phyloP scores from a whole-genome alignment of 2,113 vertebrate genomes.

The Cyphomyrus plagiostoma region DNA sequence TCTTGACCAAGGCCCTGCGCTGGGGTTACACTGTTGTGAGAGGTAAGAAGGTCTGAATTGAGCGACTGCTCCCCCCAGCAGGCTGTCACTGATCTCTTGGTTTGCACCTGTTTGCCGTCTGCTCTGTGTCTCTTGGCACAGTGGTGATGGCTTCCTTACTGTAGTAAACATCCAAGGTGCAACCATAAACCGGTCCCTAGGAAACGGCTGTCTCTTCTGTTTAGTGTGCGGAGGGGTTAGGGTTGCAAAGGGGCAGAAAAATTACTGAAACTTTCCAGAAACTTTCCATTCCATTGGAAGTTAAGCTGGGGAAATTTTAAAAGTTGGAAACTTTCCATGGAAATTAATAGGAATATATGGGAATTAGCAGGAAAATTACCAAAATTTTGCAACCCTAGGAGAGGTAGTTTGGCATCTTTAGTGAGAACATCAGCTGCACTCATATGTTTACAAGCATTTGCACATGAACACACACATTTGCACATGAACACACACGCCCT shows the following conservation, averaged over 20 bases:
- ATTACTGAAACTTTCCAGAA: too few relatives aligned
- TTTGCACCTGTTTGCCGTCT: background rate
- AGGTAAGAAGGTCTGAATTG: background rate
- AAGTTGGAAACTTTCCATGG: too few relatives aligned
- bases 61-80: background rate
- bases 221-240: background rate
- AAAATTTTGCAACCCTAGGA: too few relatives aligned
- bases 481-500: background rate
- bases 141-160: background rate
- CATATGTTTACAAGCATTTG: background rate
- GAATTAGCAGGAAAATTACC: too few relatives aligned
- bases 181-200: background rate
- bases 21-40: background rate
- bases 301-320: too few relatives aligned
- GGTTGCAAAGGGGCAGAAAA: too few relatives aligned
- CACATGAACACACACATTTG: background rate
- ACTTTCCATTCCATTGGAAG: too few relatives aligned
- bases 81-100: background rate
- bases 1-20: background rate
- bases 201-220: background rate
- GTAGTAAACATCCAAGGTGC: background rate
- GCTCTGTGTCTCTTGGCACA: background rate
- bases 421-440: background rate
- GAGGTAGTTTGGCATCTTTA: background rate
- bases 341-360: too few relatives aligned